A percentile compares a stretch with the other conserved stretches of the same genome.
phyloP scores from a whole-genome alignment of 2,888 invertebrate genomes.

The Stegana nigrithorax region DNA sequence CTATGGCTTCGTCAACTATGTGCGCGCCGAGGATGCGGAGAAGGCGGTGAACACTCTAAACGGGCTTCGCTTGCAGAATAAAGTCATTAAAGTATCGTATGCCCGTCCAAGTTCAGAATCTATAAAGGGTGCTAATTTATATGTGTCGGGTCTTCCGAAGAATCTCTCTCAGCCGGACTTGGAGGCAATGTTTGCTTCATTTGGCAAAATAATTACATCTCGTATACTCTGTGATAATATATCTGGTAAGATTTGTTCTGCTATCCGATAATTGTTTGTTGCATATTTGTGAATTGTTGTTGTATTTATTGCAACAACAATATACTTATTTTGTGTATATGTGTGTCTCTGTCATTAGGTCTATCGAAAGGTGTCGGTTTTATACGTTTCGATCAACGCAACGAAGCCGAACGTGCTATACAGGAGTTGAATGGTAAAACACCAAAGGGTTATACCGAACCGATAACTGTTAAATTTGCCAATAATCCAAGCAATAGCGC shows the following conservation, averaged over 20 bases:
- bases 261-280: background rate
- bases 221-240: slow-evolving; percentile 95
- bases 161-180: slow-evolving; percentile 96
- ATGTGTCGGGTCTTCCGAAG: slow-evolving; percentile 97
- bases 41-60: slow-evolving; percentile 98
- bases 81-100: slow-evolving; percentile 99
- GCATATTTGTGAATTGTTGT: background rate
- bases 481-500: slow-evolving; percentile 92
- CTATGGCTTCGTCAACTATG: slow-evolving; percentile 99
- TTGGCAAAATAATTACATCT: slow-evolving; percentile 96
- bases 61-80: slow-evolving; percentile 98
- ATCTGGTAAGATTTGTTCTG: slow-evolving; percentile 65
- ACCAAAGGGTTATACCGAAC: slow-evolving; percentile 88
- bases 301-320: slow-evolving; percentile 24
- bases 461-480: slow-evolving; percentile 94
- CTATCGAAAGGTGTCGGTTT: slow-evolving; percentile 95
- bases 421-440: slow-evolving; percentile 90
- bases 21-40: slow-evolving; percentile 96
- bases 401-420: slow-evolving; percentile 91
- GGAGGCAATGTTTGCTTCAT: slow-evolving; percentile 93
- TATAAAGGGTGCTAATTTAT: slow-evolving; percentile 97
- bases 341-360: no score
- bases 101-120: slow-evolving; percentile 97
- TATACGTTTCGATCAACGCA: slow-evolving; percentile 92
- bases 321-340: no score